phyloP scores from a whole-genome alignment of 2,113 vertebrate genomes.

The Trematocara zebra region DNA sequence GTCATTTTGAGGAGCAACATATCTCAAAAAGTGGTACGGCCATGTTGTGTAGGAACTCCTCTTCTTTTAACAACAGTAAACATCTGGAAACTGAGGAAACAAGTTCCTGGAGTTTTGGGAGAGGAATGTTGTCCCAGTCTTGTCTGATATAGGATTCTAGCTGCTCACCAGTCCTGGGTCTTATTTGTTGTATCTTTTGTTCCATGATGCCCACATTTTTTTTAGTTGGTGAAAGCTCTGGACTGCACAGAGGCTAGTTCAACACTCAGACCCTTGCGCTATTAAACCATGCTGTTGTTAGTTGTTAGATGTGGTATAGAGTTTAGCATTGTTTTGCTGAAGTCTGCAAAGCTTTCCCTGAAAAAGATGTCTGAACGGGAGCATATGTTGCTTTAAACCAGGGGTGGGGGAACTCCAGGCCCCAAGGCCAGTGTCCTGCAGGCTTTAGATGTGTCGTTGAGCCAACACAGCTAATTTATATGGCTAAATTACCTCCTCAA shows the following conservation, averaged over 20 bases:
- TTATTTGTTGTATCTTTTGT: not conserved
- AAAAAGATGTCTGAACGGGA: not conserved
- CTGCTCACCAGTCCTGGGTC: not conserved
- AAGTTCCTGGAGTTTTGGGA: not conserved
- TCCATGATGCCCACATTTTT: not conserved
- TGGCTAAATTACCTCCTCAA: not conserved
- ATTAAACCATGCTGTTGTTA: not conserved
- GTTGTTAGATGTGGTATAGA: not conserved
- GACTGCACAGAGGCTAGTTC: not conserved
- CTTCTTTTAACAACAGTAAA: not conserved
- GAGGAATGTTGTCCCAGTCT: not conserved
- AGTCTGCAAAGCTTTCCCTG: not conserved
- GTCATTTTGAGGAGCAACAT: not conserved
- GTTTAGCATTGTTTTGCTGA: not conserved
- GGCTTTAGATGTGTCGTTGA: not conserved
- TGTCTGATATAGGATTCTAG: not conserved
- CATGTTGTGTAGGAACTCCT: not conserved
- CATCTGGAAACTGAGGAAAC: not conserved
- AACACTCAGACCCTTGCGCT: not conserved
- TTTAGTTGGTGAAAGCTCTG: not conserved
- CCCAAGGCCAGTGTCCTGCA: not conserved
- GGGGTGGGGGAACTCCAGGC: not conserved
- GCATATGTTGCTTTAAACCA: not conserved
- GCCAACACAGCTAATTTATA: not conserved
- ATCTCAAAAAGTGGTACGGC: not conserved